Evolutionary conservation across 1,140 invertebrate genomes (phyloP).

Genomic region (Leptinotarsa undecemlineata): DNA sequence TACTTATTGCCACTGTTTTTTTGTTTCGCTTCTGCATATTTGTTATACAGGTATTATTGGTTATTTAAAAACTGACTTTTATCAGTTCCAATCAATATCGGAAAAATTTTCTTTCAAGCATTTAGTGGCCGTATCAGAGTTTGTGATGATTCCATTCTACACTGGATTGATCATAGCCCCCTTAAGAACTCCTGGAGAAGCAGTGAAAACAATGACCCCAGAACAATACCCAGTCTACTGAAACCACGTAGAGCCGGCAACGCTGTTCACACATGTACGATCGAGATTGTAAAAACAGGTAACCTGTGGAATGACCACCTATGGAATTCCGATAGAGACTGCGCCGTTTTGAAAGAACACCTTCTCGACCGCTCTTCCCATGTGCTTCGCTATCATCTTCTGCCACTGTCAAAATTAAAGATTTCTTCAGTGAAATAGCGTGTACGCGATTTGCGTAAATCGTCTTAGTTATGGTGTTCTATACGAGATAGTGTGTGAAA

Average conservation of each 20-base stretch:
- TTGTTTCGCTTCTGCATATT: no score
- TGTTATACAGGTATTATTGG: no score
- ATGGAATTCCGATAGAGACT: conserved; percentile 19
- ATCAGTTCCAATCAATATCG: neutral
- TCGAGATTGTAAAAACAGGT: conserved; percentile 20
- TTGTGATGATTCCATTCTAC: no score
- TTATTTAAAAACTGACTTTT: no score
- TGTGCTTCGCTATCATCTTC: conserved; percentile 24
- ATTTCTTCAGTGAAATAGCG: conserved; percentile 13
- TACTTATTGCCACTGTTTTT: no score
- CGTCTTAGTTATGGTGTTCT: neutral
- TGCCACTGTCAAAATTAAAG: conserved; percentile 15
- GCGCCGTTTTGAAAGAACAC: conserved; percentile 19
- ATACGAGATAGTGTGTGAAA: neutral
- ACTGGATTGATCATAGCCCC: no score
- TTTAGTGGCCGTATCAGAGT: no score
- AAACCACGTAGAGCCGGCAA: neutral
- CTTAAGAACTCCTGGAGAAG: no score
- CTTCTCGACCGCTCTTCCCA: conserved; percentile 2
- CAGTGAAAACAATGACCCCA: neutral
- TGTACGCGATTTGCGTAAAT: neutral
- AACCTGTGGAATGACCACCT: conserved; percentile 23
- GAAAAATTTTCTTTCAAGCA: no score
- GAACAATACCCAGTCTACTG: neutral
- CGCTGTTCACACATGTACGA: conserved; percentile 1